Base-by-base conservation (phyloP, 1,140 invertebrate genomes). In the Drosophila ficusphila region DNA sequence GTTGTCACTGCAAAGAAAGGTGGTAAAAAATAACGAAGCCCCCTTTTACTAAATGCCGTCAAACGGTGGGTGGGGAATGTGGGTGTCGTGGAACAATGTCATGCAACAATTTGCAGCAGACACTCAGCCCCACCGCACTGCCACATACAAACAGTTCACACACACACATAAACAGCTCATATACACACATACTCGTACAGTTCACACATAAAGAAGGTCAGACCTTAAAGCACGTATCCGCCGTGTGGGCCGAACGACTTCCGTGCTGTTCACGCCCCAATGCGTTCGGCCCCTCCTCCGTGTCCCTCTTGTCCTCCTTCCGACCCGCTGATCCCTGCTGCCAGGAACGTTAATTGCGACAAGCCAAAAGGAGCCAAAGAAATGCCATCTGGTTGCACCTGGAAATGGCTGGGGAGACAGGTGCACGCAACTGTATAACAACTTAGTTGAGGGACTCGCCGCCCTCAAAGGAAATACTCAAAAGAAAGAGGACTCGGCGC, bases 271-370 rank as follows among this genome's bases (percentile, higher is more conserved):
- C 73, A 88, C 82, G 82, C 83, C 72, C 60, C 69, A 78, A 44
- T 68, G 77, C 78, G 42, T 70, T 74, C 46, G 65, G 49, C 65
- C 53, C 52, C 33, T 31, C 14, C 7, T 18, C 2, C 12, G 7
- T 36, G 29, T 39, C n/a, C 5, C 33, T 1, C n/a, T 11, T 31
- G 23, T 5, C 5, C 33, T 2, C 47, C 33, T 65, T 58, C 38
- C 61, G 33, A 53, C 53, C 39, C 44, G 11, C 19, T 52, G 64
- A 34, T 57, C 65, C 68, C 47, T 46, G 60, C 60, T 82, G 82
- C 39, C 82, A 88, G 82, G 82, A 88, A 82, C 82, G 82, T 88
- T 89, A 88, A 88, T 88, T 88, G 82, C 82, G 82, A 88, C 82
- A 82, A 82, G 83, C 82, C 44, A 79, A 51, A 9, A 72, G 56